Percentiles rank a stretch among this genome's conserved stretches.
These are phyloP conservation scores for Porites australiensis DNA, from an alignment of 64 coral and sea anemone species.

Conservation along the genomic window DNA sequence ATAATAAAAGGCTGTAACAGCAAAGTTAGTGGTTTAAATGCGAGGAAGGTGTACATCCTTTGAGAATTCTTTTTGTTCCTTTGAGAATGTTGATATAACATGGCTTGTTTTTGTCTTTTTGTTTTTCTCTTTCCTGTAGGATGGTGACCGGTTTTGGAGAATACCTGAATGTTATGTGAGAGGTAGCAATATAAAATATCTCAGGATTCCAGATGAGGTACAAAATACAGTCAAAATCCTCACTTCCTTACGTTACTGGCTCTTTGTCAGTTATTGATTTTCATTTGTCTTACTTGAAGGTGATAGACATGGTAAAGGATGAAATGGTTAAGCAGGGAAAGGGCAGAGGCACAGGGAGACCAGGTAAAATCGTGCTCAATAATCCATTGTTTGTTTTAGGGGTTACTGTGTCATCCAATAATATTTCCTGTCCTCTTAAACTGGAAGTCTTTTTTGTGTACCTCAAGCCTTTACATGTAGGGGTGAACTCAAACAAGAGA, in stretches of 20 bases:
- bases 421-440: no score
- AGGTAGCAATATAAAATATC: constrained; percentile 98
- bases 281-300: background rate
- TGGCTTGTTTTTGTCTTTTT: background rate
- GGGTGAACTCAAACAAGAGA: no score
- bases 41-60: no score
- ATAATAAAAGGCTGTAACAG: no score
- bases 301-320: constrained; percentile 79
- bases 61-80: no score
- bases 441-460: no score
- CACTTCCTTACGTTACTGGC: no score
- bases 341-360: constrained; percentile 67
- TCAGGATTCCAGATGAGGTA: constrained; percentile 99
- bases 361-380: background rate
- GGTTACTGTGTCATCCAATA: no score
- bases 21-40: no score
- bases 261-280: background rate
- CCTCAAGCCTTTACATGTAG: no score
- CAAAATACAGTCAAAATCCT: background rate
- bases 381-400: no score
- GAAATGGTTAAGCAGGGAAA: constrained; percentile 53
- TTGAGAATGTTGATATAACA: background rate
- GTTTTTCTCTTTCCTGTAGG: constrained; percentile 26
- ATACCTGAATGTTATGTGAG: constrained; percentile 98
- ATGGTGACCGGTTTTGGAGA: constrained; percentile 99